Evolutionary conservation across 2,888 invertebrate species (phyloP), one percentile per base, ranked within the genome.

Genomic region (Laothoe populi): DNA sequence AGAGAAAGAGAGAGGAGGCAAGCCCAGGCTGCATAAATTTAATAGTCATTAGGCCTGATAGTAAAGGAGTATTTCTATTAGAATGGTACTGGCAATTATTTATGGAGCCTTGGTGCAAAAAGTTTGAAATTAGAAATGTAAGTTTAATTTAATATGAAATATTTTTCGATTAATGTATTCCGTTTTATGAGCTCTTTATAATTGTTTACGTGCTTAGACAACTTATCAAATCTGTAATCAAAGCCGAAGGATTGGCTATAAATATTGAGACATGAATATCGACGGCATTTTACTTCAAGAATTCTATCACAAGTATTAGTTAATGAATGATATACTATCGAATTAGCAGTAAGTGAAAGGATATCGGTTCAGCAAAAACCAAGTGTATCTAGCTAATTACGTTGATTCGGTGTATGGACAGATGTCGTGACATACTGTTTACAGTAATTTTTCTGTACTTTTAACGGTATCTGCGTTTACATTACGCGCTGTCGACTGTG

Each of bases 381-480:
- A 69, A 77, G 72, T 74, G 79, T 79, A 75, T 64, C n/a, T n/a
- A 70, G 75, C 73, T 78, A 81, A 82, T 78, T 81, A 75, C 76
- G 70, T 66, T 68, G 66, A 70, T 72, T 77, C 69, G 72, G 74
- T 75, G 73, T 81, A 75, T 77, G 79, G 78, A 78, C 82, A 79
- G 81, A 82, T 72, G 75, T 81, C 79, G 79, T 84, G 83, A 81
- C 82, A 83, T 86, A 83, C 83, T 80, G 74, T 82, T 76, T 75
- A 71, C 71, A 73, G 78, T 77, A 69, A 79, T 84, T 84, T 84
- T 85, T 85, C 78, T 81, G 77, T 71, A 72, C 75, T 35, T 53
- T 53, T 53, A 53, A 53, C 53, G 53, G 53, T 53, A 53, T 35
- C 31, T 11, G 31, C 53, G 53, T 53, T 53, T 53, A 35, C 53